Percentiles rank a stretch among this genome's conserved stretches.
These are phyloP conservation scores for Oligia strigilis DNA, from an alignment of 2,888 invertebrate species.

Conservation along the genomic window DNA sequence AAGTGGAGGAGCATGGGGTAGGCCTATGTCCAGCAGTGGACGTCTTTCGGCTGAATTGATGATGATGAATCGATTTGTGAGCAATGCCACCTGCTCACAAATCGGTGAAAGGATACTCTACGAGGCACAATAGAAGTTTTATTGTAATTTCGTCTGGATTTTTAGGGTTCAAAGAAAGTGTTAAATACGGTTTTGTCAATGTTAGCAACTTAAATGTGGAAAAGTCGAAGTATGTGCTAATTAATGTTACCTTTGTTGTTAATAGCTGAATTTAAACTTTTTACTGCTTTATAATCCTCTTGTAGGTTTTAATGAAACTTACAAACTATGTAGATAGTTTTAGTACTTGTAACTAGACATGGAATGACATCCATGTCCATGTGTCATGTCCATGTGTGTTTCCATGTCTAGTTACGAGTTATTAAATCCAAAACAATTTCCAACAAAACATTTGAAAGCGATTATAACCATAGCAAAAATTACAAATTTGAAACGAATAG, in stretches of 20 bases:
- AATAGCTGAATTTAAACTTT: neutral
- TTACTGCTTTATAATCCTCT: neutral
- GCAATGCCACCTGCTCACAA: too few species aligned
- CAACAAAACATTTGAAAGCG: neutral
- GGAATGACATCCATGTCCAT: too few species aligned
- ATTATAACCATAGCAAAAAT: neutral
- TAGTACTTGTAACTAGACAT: too few species aligned
- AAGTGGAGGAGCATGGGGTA: neutral
- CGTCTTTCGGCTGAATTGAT: neutral
- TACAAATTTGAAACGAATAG: neutral
- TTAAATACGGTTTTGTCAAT: neutral
- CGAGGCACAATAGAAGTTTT: neutral
- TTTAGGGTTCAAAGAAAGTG: neutral
- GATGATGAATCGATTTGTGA: neutral
- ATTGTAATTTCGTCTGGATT: neutral
- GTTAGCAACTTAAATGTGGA: neutral
- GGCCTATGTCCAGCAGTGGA: neutral
- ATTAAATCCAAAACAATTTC: neutral
- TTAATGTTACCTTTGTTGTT: neutral
- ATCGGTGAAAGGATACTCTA: too few species aligned
- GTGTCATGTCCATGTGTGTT: too few species aligned
- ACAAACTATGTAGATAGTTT: too few species aligned
- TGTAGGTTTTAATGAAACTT: neutral
- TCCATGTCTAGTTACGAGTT: neutral
- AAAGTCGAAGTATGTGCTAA: neutral